Base-by-base conservation (phyloP, 30 jellyfish, hydroid and myxozoan genomes). In the Turritopsis rubra region DNA sequence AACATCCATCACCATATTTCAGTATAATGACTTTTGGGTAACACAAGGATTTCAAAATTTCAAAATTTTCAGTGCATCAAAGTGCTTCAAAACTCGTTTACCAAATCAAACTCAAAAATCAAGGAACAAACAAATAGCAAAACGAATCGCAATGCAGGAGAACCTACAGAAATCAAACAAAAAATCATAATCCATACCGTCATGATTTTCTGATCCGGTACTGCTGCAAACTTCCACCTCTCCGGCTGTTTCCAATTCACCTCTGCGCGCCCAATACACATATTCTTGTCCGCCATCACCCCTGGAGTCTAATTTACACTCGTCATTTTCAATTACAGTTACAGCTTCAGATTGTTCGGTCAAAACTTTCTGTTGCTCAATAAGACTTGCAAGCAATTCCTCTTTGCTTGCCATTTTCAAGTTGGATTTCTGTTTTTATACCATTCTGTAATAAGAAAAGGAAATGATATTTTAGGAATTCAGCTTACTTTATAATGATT, bases 231-330 rank as follows among this genome's bases (percentile, higher is more conserved):
- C 75, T 71, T 82, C 88, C 0, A 82, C 88, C 66, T 82, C 88
- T 13, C 85, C 85, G 1, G 88, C 88, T 16, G 88, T 82, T 65
- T 82, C 88, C 21, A 82, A 82, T 26, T 71, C 85, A 24, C 84
- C 88, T 21, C 85, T n/a, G 18, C 85, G 23, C 7, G 88, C 88
- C 88, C 88, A 82, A 52, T 65, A 82, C 25, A 60, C 85, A 71
- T 82, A 82, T 78, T 82, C 88, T 66, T 82, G 88, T 8, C 23
- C 1, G 9, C 82, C 82, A 24, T 74, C 82, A 3, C 82, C 65
- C 0, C 65, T 0, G 16, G 82, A 7, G 13, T 41, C 60, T 13
- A 41, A 41, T 68, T 68, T 68, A 68, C 8, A n/a, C 9, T 22
- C 65, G 8, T 73, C 60, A 30, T 29, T 26, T 16, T 24, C 82